Conservation (phyloP, 2,797 vertebrate genomes). For the Semotilus atromaculatus region DNA sequence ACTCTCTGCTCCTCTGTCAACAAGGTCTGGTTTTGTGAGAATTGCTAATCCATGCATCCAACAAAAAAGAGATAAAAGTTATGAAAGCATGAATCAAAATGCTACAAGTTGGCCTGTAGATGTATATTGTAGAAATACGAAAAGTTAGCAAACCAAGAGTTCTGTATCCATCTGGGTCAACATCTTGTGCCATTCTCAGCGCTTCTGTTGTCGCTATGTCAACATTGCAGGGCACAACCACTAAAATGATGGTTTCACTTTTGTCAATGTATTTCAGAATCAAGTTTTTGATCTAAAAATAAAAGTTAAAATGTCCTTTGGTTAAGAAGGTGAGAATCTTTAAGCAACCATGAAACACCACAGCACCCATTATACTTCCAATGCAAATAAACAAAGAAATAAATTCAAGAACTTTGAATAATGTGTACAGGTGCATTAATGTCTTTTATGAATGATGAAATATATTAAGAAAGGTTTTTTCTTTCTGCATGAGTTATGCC, state of each 20-base stretch:
- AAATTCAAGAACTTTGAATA: no score
- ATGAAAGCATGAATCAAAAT: not conserved
- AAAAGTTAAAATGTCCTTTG: not conserved
- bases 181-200: slow-evolving; percentile 82
- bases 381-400: no score
- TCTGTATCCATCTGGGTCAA: slow-evolving; percentile 81
- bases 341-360: not conserved
- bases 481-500: no score
- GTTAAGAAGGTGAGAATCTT: not conserved
- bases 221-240: slow-evolving; percentile 84
- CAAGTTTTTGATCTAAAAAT: slow-evolving; percentile 73
- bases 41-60: slow-evolving; percentile 68
- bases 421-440: not conserved
- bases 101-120: not conserved
- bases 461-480: not conserved
- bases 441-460: not conserved
- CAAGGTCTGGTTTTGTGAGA: slow-evolving; percentile 80
- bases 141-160: slow-evolving; percentile 76
- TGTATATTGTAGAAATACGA: not conserved
- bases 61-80: not conserved
- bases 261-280: slow-evolving; percentile 73
- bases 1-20: slow-evolving; percentile 76
- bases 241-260: slow-evolving; percentile 81
- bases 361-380: no score
- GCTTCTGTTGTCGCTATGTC: slow-evolving; percentile 87